phyloP scores from a whole-genome alignment of 2,888 invertebrate genomes.

The Abscondita cerata region DNA sequence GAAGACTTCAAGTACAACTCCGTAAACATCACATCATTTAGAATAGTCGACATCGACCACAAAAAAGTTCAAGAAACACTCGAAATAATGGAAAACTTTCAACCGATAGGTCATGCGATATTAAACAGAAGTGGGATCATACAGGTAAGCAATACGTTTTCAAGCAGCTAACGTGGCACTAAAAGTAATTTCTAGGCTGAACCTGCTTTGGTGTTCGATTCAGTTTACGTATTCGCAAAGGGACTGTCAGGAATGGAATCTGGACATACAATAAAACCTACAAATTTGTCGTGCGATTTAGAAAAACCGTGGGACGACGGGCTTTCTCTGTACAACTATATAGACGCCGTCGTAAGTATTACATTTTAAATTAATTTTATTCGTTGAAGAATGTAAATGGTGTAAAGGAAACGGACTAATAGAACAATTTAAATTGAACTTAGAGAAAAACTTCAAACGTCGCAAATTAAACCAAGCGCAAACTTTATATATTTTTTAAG shows the following conservation, averaged over 20 bases:
- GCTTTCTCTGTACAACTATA: constrained; percentile 75
- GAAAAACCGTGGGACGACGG: constrained; percentile 84
- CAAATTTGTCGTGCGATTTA: constrained; percentile 83
- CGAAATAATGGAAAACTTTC: constrained; percentile 87
- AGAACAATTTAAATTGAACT: neutral
- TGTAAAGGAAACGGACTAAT: too few relatives aligned
- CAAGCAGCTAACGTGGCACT: constrained; percentile 25
- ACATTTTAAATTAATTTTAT: neutral
- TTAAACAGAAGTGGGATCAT: constrained; percentile 72
- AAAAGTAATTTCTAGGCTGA: constrained; percentile 75
- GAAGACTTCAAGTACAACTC: constrained; percentile 94
- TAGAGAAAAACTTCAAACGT: neutral
- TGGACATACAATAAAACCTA: constrained; percentile 71
- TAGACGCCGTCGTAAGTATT: constrained; percentile 69
- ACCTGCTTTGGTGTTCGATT: constrained; percentile 85
- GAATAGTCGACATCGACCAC: constrained; percentile 83
- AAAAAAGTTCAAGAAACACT: constrained; percentile 77
- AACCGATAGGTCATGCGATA: constrained; percentile 82
- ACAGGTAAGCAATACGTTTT: too few relatives aligned
- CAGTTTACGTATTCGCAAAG: constrained; percentile 82
- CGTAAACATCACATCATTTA: constrained; percentile 94
- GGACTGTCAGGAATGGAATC: constrained; percentile 77
- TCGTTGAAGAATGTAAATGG: constrained; percentile 3
- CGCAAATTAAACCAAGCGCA: constrained; percentile 1
- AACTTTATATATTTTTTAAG: neutral